Evolutionary conservation across 2,888 invertebrate genomes (phyloP).

Genomic region (Subacronicta megacephala): DNA sequence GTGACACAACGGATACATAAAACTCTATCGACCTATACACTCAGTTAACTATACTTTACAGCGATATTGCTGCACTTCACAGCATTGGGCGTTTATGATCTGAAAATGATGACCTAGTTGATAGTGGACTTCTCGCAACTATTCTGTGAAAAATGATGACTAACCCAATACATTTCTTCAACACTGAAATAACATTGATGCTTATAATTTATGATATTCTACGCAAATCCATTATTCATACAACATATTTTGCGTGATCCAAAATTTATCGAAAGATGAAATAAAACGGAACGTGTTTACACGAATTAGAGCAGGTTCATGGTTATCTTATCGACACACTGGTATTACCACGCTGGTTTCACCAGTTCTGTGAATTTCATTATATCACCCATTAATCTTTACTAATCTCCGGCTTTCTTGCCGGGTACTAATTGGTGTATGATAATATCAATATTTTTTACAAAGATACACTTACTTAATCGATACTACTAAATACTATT

Average conservation of each 20-base stretch:
- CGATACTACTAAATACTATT: no score
- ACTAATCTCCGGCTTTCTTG: not conserved
- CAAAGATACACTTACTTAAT: no score
- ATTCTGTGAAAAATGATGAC: not conserved
- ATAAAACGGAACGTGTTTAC: constrained; percentile 12
- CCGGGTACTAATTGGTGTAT: not conserved
- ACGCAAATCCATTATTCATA: constrained; percentile 28
- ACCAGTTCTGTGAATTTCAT: not conserved
- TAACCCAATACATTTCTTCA: not conserved
- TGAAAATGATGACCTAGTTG: not conserved
- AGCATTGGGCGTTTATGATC: not conserved
- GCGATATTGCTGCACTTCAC: not conserved
- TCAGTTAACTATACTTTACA: not conserved
- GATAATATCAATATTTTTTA: no score
- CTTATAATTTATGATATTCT: constrained; percentile 38
- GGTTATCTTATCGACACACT: constrained; percentile 19
- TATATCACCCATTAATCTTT: not conserved
- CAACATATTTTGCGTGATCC: constrained; percentile 23
- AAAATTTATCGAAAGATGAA: constrained; percentile 17
- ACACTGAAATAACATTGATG: constrained; percentile 28
- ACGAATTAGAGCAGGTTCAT: constrained; percentile 9
- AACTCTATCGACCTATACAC: not conserved
- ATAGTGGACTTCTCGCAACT: not conserved
- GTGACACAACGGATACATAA: no score
- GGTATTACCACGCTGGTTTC: not conserved